Base-by-base conservation (phyloP, 2,113 vertebrate species). In the Loxodonta africana region DNA sequence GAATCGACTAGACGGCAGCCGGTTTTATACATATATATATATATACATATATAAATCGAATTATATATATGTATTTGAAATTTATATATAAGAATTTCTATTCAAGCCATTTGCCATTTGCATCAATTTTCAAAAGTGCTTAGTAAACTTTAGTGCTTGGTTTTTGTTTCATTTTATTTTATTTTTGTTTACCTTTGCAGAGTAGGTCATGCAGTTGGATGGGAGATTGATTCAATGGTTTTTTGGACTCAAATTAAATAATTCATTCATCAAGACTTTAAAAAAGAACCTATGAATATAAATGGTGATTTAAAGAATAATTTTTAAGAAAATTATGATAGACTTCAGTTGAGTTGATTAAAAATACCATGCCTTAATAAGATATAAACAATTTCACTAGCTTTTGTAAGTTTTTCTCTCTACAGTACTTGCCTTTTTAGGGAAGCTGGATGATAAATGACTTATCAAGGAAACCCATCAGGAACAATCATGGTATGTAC, bases 301-400 rank as follows among this genome's bases (percentile, higher is more conserved):
- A 96, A 94, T 88, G 60, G 28, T 10, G 95, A 95, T 95, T 97
- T 90, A 90, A 37, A 83, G 26, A 95, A 88, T 88, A 67, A 94
- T 90, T 94, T 95, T 89, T 46, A 95, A 93, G 80, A 95, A 91
- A 96, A 81, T 48, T 4, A 95, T 88, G 53, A 88, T 57, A 97
- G 44, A 95, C 90, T 97, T 95, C 94, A 76, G 62, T 93, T 97
- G 67, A 25, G 33, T 93, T 97, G 90, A 89, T 92, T 96, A 63
- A 67, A 97, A 90, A 44, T 74, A 91, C 7, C 17, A n/a, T 87
- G 81, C 87, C 51, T 94, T 87, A 80, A 83, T 91, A 95, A 76
- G 9, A 51, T 74, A 95, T 93, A 77, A 97, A 90, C 51, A 90
- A 67, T 87, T 74, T 93, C 41, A 80, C 62, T 86, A 91, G 41